Conservation (phyloP, 2,113 vertebrate genomes). For the Heterocephalus glaber region DNA sequence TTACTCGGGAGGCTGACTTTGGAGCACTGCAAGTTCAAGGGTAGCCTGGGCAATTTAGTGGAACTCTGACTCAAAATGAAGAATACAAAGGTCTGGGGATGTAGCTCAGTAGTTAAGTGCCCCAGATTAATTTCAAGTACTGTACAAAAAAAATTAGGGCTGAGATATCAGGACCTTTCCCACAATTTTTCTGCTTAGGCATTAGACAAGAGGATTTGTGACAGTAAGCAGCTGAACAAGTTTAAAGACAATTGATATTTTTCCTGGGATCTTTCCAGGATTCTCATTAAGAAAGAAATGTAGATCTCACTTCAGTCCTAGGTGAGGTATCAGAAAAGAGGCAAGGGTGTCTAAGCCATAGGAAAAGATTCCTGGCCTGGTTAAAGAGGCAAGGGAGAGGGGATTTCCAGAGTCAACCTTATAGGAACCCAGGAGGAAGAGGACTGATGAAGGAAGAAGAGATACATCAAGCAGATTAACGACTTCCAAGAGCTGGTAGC, state of each 20-base stretch:
- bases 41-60: neutral
- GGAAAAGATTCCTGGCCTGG: neutral
- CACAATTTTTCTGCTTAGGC: neutral
- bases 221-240: neutral
- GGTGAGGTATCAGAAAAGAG: neutral
- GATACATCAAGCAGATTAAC: neutral
- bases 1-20: neutral
- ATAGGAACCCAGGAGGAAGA: neutral
- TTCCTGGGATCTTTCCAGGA: neutral
- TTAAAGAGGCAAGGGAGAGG: neutral
- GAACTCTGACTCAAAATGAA: neutral
- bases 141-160: neutral
- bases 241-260: neutral
- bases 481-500: neutral
- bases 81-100: neutral
- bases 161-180: neutral
- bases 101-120: neutral
- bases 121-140: neutral
- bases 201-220: neutral
- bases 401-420: neutral
- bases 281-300: neutral
- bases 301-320: neutral
- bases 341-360: neutral
- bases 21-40: neutral
- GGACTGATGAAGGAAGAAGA: neutral